Evolutionary conservation across 2,888 invertebrate genomes (phyloP).

Genomic region (Drosophila kokeensis): DNA sequence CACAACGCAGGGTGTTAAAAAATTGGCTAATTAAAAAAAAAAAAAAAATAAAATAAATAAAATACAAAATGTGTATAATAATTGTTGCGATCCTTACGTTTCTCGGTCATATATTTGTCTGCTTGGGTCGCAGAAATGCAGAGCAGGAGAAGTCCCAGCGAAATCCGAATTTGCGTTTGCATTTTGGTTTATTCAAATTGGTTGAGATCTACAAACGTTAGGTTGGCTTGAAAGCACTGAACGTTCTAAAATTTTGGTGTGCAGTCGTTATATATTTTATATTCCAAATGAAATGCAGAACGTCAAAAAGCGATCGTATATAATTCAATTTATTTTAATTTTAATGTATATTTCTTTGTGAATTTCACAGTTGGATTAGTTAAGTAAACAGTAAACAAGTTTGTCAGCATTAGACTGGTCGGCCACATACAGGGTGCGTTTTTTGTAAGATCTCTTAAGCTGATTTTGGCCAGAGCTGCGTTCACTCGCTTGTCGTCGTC

Average conservation of each 20-base stretch:
- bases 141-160: constrained; percentile 23
- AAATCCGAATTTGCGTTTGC: constrained; percentile 26
- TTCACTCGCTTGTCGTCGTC: background rate
- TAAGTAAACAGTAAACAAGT: constrained; percentile 62
- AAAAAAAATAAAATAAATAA: background rate
- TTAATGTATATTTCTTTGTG: constrained; percentile 31
- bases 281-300: constrained; percentile 43
- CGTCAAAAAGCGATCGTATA: constrained; percentile 28
- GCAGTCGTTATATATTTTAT: constrained; percentile 47
- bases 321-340: background rate
- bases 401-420: constrained; percentile 55
- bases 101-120: constrained; percentile 52
- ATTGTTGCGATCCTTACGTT: constrained; percentile 43
- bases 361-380: constrained; percentile 14
- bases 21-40: constrained; percentile 42
- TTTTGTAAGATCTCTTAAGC: background rate
- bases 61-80: background rate
- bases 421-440: constrained; percentile 59
- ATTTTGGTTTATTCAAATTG: constrained; percentile 25
- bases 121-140: constrained; percentile 12
- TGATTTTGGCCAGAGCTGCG: background rate
- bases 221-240: constrained; percentile 29
- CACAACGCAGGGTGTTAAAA: constrained; percentile 51
- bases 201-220: constrained; percentile 23
- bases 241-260: constrained; percentile 36